phyloP scores from a whole-genome alignment of 2,888 invertebrate species.

The Idaea biselata region DNA sequence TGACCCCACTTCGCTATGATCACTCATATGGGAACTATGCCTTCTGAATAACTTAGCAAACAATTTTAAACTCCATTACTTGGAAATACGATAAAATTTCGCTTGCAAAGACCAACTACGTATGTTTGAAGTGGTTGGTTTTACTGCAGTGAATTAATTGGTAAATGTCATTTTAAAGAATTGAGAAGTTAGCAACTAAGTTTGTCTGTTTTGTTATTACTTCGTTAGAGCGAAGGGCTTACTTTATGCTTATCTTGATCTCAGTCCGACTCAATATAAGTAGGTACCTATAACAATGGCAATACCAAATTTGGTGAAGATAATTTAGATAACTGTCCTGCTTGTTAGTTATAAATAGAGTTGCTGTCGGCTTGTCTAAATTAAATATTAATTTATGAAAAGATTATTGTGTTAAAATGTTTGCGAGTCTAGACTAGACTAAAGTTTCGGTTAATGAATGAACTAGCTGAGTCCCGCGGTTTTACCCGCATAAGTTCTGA shows the following conservation, averaged over 20 bases:
- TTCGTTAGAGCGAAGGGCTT: constrained; percentile 14
- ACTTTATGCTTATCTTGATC: constrained; percentile 9
- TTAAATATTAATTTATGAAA: not conserved
- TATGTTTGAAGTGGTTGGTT: constrained; percentile 49
- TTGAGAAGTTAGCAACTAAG: constrained; percentile 43
- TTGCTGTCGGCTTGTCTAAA: not conserved
- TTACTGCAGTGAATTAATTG: constrained; percentile 61
- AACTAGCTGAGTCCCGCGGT: too few species aligned
- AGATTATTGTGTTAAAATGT: not conserved
- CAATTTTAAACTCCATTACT: constrained; percentile 54
- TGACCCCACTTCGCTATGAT: constrained; percentile 75
- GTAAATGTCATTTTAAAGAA: constrained; percentile 33
- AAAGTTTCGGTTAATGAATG: not conserved
- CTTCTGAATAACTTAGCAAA: constrained; percentile 46
- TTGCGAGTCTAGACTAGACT: not conserved
- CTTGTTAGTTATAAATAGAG: not conserved
- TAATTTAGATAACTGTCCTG: not conserved
- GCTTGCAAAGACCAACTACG: constrained; percentile 20
- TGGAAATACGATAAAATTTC: constrained; percentile 41
- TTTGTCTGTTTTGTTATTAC: constrained; percentile 5
- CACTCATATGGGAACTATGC: constrained; percentile 75
- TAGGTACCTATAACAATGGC: not conserved
- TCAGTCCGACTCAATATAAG: not conserved
- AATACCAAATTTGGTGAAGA: not conserved
- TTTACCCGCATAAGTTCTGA: too few species aligned